phyloP scores from a whole-genome alignment of 2,888 invertebrate species.

The Phalera bucephala region DNA sequence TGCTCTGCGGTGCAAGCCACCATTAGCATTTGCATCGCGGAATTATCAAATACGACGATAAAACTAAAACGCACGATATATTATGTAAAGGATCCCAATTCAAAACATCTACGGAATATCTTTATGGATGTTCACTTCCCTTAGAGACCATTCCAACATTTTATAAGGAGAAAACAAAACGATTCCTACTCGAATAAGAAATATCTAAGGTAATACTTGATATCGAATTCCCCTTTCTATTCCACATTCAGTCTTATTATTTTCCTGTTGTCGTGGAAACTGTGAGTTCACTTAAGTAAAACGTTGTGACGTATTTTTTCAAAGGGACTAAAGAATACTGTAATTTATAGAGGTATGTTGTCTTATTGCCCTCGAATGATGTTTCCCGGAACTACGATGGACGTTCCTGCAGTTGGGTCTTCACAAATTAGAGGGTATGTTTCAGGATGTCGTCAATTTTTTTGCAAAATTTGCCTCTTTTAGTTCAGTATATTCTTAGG shows the following conservation, averaged over 20 bases:
- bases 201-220: constrained; percentile 43
- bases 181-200: constrained; percentile 43
- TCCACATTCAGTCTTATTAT: constrained; percentile 38
- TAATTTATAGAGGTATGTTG: constrained; percentile 11
- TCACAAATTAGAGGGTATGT: too few relatives aligned
- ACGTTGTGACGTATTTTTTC: constrained; percentile 1
- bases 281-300: constrained; percentile 29
- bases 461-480: too few relatives aligned
- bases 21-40: constrained; percentile 24
- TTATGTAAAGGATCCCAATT: constrained; percentile 29
- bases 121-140: constrained; percentile 31
- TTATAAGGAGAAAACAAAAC: constrained; percentile 44
- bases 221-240: constrained; percentile 36
- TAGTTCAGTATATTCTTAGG: too few relatives aligned
- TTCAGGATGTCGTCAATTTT: too few relatives aligned
- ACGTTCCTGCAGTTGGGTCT: neutral
- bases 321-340: neutral
- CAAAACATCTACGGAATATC: constrained; percentile 24
- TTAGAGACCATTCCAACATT: constrained; percentile 30
- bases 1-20: constrained; percentile 11
- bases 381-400: constrained; percentile 15
- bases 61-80: constrained; percentile 20
- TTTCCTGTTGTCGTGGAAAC: constrained; percentile 42
- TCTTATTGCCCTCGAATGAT: constrained; percentile 7
- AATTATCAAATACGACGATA: constrained; percentile 21